Evolutionary conservation across 1,140 invertebrate genomes (phyloP).

Genomic region (Teleopsis dalmanni): DNA sequence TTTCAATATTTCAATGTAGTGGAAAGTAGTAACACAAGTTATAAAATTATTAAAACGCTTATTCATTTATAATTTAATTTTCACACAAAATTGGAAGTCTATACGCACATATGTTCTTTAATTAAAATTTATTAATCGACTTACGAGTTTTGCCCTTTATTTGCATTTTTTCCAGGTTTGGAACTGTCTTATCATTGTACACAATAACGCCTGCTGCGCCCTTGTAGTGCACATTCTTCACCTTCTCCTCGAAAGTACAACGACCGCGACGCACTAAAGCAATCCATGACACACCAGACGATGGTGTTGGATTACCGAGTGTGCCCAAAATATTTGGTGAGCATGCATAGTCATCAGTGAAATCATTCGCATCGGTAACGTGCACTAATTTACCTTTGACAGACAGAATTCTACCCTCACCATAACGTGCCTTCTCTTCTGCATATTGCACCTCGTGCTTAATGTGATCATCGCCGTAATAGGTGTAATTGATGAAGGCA

Average conservation of each 20-base stretch:
- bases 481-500: conserved; percentile 38
- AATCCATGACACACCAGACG: conserved; percentile 59
- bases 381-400: conserved; percentile 55
- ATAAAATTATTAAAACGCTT: too few species aligned
- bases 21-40: too few species aligned
- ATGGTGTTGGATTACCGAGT: conserved; percentile 45
- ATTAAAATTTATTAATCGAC: too few species aligned
- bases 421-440: conserved; percentile 60
- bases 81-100: too few species aligned
- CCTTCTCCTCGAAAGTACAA: conserved; percentile 72
- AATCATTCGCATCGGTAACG: conserved; percentile 48
- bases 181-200: conserved; percentile 56
- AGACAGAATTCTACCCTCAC: conserved; percentile 55
- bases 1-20: too few species aligned
- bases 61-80: too few species aligned
- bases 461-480: conserved; percentile 19
- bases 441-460: conserved; percentile 17
- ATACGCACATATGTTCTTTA: too few species aligned
- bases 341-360: conserved; percentile 59
- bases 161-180: conserved; percentile 63
- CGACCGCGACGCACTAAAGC: conserved; percentile 63
- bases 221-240: conserved; percentile 58
- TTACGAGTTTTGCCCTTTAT: conserved; percentile 55
- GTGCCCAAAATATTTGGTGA: conserved; percentile 51
- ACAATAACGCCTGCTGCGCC: conserved; percentile 65